Evolutionary conservation across 2,113 vertebrate genomes (phyloP).

Genomic region (Symphodus melops): DNA sequence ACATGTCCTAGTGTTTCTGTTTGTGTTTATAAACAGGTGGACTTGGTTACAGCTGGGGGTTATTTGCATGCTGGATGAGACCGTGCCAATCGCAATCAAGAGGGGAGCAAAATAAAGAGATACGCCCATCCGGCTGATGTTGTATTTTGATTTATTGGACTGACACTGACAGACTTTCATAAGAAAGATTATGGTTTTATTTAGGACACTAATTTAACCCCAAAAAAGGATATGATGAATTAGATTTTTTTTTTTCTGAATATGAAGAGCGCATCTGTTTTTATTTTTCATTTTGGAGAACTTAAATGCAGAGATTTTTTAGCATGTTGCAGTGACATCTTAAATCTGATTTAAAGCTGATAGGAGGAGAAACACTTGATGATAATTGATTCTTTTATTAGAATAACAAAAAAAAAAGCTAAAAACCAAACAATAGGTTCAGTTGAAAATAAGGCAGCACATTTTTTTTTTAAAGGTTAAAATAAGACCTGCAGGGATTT

Average conservation of each 20-base stretch:
- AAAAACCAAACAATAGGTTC: background rate
- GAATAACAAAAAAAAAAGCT: too few relatives aligned
- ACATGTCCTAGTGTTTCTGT: conserved; percentile 57
- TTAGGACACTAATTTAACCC: background rate
- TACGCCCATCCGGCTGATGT: conserved; percentile 36
- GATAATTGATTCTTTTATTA: too few relatives aligned
- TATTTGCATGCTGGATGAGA: conserved; percentile 43
- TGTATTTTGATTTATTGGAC: background rate
- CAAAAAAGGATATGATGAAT: background rate
- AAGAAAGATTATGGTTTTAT: background rate
- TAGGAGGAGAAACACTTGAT: background rate
- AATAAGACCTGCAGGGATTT: background rate
- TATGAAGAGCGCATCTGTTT: too few relatives aligned
- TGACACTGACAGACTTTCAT: conserved; percentile 16
- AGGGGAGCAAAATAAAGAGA: conserved; percentile 47
- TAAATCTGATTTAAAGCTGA: background rate
- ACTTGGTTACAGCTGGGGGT: conserved; percentile 53
- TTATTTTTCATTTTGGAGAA: too few relatives aligned
- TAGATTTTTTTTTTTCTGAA: too few relatives aligned
- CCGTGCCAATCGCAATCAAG: conserved; percentile 63
- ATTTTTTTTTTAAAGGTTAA: conserved; percentile 6
- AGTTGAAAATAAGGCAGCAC: background rate
- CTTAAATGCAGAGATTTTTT: too few relatives aligned
- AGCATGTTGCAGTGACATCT: background rate
- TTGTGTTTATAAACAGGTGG: conserved; percentile 67